Base-by-base conservation (phyloP, 2,888 invertebrate species). In the Himalopsyche japonica region DNA sequence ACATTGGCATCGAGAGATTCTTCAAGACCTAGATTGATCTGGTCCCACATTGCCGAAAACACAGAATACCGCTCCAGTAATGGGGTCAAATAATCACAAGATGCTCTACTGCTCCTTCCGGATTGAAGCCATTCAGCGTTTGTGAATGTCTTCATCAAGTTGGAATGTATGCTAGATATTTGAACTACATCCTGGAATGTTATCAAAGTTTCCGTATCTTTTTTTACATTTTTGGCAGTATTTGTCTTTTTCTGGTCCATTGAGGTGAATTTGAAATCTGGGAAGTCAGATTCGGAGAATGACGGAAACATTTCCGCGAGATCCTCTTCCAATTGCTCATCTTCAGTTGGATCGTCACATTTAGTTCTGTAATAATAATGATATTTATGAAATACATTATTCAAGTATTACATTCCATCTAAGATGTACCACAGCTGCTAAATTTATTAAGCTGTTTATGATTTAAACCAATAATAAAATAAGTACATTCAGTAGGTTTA, bases 261-360 rank as follows among this genome's bases (percentile, higher is more conserved):
- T 0, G 83, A 91, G 85, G 87, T 90, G 84, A 89, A 91, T 90
- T 88, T 94, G 90, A 96, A 93, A 86, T 96, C 96, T 0, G 92
- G 91, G 89, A 96, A 97, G 89, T 97, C 96, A 78, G 91, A 89
- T 5, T 95, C 94, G 0, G 94, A 92, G 87, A 93, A 93, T 0
- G 94, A 95, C 0, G 96, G 96, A 88, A 97, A 97, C 88, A 95
- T 91, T 88, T 94, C 92, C 86, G 93, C 91, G 83, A 96, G 93
- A 90, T 96, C 95, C 82, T 93, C 90, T 24, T 92, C 89, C 0
- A 94, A 93, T 84, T 94, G 92, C 24, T 95, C 93, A 86, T 96
- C 95, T 88, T 96, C 96, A 27, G 95, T 93, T 88, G 94, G 93
- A 27, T 93, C 93, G 87, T 94, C 93, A 82, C 94, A 95, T 90